Base-by-base conservation (phyloP, 1,140 invertebrate species). In the Stratiolaelaps scimitus region DNA sequence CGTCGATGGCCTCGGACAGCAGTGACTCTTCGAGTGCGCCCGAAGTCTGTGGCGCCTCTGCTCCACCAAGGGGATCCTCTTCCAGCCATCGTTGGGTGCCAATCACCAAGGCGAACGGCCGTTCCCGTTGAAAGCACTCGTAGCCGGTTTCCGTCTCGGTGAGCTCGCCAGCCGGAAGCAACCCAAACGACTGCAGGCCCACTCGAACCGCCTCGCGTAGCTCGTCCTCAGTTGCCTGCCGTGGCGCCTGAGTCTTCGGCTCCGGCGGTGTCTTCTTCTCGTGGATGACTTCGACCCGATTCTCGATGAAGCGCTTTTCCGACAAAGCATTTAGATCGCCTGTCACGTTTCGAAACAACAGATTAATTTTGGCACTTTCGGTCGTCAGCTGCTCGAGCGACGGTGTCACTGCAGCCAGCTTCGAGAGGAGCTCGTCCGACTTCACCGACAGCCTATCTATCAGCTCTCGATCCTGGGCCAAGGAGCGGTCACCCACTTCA, bases 291-390 rank as follows among this genome's bases (percentile, higher is more conserved):
- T 26, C 53, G 23, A 60, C 53, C 26, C 53, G 53, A 60, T 60
- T 60, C 53, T 60, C 53, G 34, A 60, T 26, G 53, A 60, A 60
- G 17, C 53, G 53, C 53, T 60, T 60, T 10, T 60, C 53, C 17
- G 53, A 60, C 26, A 60, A 34, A 26, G 53, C 34, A 34, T 60
- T 60, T 34, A 60, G 10, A 34, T 60, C 53, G 1, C 53, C 53
- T 26, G 26, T 26, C 53, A 60, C 53, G 26, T 60, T 60, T 26
- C 34, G 53, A 17, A 60, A 26, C 10, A 60, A 20, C 20, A 60
- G 34, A 34, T 60, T 60, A 15, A 60, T 6, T 23, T 60, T 26
- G 10, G 53, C 53, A 17, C 17, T 60, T 60, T 60, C 53, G 53
- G 53, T 60, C 26, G 53, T 23, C 1, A 60, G 53, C 53, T 60